A percentile compares a stretch with the other conserved stretches of the same genome.
phyloP scores from a whole-genome alignment of 2,888 invertebrate species.

The Ochlodes sylvanus region DNA sequence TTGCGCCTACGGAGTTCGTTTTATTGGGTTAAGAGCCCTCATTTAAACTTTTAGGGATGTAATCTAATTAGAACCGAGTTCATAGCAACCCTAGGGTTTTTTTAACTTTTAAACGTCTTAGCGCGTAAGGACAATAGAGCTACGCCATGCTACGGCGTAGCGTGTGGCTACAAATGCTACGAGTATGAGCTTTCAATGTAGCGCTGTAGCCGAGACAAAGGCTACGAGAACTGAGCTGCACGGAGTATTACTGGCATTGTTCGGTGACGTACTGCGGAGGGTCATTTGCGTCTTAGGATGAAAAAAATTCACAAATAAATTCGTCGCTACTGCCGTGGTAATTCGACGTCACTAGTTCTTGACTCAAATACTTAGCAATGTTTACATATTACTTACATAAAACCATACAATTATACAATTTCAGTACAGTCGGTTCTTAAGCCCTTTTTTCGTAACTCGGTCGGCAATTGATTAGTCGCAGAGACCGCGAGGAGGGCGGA shows the following conservation, averaged over 20 bases:
- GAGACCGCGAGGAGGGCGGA: not conserved
- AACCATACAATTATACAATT: too few relatives aligned
- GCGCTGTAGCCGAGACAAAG: not conserved
- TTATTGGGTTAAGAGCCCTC: conserved; percentile 15
- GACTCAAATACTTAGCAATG: too few relatives aligned
- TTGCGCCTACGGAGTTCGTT: conserved; percentile 14
- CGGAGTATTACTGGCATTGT: not conserved
- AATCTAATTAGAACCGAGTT: conserved; percentile 3
- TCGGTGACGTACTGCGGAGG: not conserved
- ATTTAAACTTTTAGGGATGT: not conserved
- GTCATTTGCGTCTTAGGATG: not conserved
- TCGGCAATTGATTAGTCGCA: not conserved
- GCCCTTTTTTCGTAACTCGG: not conserved
- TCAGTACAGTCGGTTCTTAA: not conserved
- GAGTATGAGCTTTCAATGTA: not conserved
- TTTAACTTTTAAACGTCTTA: not conserved
- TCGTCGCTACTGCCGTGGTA: too few relatives aligned
- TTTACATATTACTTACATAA: too few relatives aligned
- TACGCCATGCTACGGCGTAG: conserved; percentile 23
- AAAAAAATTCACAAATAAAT: too few relatives aligned
- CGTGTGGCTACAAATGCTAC: conserved; percentile 18
- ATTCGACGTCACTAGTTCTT: too few relatives aligned
- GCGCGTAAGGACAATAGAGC: not conserved
- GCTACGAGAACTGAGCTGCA: not conserved
- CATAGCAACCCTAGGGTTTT: not conserved